These are phyloP conservation scores for Schlechtendalia chinensis DNA, from an alignment of 1,140 invertebrate species.

Conservation along the genomic window DNA sequence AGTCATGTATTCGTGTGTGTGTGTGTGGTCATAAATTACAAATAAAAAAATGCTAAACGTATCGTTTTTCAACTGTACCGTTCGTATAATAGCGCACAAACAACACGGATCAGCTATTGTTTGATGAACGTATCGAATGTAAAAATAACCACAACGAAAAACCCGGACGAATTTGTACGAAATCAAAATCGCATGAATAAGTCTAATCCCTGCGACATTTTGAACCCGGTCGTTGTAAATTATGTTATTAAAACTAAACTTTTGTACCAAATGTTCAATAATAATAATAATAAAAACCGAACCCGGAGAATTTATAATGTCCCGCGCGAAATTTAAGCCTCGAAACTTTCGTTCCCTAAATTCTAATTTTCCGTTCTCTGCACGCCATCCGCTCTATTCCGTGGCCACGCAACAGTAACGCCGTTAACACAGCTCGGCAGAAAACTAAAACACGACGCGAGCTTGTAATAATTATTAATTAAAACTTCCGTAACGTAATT, in stretches of 20 bases:
- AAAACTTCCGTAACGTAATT: not conserved
- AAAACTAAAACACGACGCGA: not conserved
- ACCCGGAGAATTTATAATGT: not conserved
- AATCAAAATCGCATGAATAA: not conserved
- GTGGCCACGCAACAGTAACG: not conserved
- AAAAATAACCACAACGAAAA: no score
- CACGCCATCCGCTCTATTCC: no score
- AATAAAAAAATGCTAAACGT: no score
- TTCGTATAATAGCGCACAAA: no score
- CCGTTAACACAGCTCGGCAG: not conserved
- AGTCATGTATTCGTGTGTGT: not conserved
- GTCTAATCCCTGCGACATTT: no score
- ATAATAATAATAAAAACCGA: no score
- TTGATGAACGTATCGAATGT: no score
- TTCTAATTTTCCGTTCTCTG: conserved; percentile 2
- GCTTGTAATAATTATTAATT: not conserved
- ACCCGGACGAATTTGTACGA: no score
- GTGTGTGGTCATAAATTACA: not conserved
- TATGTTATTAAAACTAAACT: not conserved
- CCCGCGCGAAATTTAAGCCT: not conserved
- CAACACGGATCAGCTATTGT: no score
- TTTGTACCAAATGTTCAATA: not conserved
- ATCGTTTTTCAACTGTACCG: no score
- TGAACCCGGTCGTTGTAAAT: no score
- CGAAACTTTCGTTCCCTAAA: not conserved